These are phyloP conservation scores for Eulemur macaco DNA, from an alignment of 2,113 vertebrate species.

Conservation along the genomic window DNA sequence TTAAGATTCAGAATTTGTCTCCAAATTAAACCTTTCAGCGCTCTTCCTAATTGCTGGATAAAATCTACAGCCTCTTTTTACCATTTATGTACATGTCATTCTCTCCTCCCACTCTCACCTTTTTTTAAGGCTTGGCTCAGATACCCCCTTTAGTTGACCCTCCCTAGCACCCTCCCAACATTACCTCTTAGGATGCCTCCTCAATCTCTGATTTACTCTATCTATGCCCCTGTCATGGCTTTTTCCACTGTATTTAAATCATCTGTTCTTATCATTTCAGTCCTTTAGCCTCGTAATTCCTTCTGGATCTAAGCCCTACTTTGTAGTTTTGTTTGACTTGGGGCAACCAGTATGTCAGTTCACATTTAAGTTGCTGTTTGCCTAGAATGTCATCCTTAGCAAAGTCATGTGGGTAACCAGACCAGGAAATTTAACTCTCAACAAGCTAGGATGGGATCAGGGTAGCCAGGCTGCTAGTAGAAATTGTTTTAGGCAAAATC, in stretches of 20 bases:
- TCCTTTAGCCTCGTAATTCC: neutral
- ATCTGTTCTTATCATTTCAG: neutral
- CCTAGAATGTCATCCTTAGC: constrained; percentile 8
- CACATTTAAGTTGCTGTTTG: neutral
- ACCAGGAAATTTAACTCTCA: neutral
- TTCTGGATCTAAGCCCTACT: neutral
- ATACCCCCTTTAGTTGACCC: neutral
- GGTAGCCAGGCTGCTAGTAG: neutral
- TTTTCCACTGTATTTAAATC: constrained; percentile 5
- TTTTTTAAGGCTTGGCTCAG: neutral
- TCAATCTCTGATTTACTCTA: neutral
- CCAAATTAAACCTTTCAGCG: neutral
- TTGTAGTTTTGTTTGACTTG: neutral
- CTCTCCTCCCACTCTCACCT: neutral
- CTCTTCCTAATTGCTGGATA: neutral
- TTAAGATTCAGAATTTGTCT: neutral
- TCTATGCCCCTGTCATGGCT: neutral
- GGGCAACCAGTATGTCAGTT: neutral
- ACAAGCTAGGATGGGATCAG: neutral
- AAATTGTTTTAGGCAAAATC: constrained; percentile 14
- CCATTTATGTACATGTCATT: neutral
- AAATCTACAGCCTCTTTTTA: neutral
- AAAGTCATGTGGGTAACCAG: neutral
- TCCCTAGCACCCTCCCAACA: fast-evolving
- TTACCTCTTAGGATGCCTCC: neutral